Conservation (phyloP, 2,797 vertebrate species). For the Gobionotothen gibberifrons region DNA sequence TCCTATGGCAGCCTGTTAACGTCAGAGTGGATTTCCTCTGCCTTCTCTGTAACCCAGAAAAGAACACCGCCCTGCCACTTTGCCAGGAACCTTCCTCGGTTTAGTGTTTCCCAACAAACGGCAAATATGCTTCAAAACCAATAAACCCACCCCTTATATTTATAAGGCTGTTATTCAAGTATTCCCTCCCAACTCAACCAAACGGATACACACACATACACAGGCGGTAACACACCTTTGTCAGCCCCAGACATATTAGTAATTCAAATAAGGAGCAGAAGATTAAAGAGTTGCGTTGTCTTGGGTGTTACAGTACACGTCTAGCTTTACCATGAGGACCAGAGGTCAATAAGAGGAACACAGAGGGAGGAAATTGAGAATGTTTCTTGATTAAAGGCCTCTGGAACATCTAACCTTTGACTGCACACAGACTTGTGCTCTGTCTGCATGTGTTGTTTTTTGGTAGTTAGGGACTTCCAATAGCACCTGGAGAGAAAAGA, state of each 20-base stretch:
- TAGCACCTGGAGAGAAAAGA: constrained; percentile 58
- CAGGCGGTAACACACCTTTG: constrained; percentile 62
- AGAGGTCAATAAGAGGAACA: constrained; percentile 81
- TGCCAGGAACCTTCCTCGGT: constrained; percentile 84
- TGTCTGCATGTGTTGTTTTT: constrained; percentile 51
- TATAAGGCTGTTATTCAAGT: constrained; percentile 86
- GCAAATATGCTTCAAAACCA: constrained; percentile 87
- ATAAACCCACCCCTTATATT: constrained; percentile 86
- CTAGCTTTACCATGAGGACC: constrained; percentile 73
- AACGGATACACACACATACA: constrained; percentile 50
- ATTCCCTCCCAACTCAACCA: constrained; percentile 75
- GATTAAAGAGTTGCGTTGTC: constrained; percentile 82
- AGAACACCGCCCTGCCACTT: constrained; percentile 85
- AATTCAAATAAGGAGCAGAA: constrained; percentile 84
- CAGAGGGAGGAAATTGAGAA: constrained; percentile 81
- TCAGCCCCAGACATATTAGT: constrained; percentile 78
- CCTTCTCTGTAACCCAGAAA: constrained; percentile 82
- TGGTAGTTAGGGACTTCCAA: constrained; percentile 45
- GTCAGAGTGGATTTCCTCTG: constrained; percentile 87
- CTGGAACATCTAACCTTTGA: constrained; percentile 86
- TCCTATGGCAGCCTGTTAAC: constrained; percentile 89
- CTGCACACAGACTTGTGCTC: constrained; percentile 62
- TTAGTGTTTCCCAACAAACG: constrained; percentile 86
- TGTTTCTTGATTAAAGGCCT: constrained; percentile 85
- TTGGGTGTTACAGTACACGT: constrained; percentile 82